These are phyloP conservation scores for Hylomyscus alleni DNA, from an alignment of 2,797 vertebrate species.

Conservation along the genomic window DNA sequence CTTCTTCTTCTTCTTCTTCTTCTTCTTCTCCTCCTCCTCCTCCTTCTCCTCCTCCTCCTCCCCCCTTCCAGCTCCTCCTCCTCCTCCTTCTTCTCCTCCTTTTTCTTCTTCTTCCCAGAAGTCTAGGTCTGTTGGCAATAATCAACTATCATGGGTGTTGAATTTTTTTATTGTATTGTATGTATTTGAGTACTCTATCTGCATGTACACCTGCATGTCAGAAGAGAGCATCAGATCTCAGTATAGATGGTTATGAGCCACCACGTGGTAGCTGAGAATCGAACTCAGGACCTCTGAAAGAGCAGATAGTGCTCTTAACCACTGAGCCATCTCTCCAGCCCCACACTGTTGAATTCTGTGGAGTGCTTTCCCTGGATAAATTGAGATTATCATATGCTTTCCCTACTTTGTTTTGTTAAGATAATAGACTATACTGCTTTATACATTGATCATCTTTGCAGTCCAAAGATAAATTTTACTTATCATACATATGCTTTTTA, in stretches of 20 bases:
- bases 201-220: neutral
- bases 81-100: no score
- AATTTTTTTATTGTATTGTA: neutral
- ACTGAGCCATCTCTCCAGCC: neutral
- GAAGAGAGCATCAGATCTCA: neutral
- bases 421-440: no score
- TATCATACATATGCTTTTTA: neutral
- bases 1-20: no score
- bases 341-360: neutral
- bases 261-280: neutral
- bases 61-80: no score
- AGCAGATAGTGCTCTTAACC: neutral
- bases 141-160: neutral
- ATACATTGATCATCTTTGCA: neutral
- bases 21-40: no score
- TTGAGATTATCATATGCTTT: neutral
- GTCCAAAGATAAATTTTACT: neutral
- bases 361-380: neutral
- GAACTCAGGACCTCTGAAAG: neutral
- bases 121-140: neutral
- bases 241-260: neutral
- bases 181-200: neutral
- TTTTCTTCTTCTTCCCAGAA: neutral
- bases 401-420: neutral
- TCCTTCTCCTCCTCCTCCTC: no score